Percentiles rank a stretch among this genome's conserved stretches.
Conservation (phyloP, 2,113 vertebrate genomes). For the Engystomops pustulosus region DNA sequence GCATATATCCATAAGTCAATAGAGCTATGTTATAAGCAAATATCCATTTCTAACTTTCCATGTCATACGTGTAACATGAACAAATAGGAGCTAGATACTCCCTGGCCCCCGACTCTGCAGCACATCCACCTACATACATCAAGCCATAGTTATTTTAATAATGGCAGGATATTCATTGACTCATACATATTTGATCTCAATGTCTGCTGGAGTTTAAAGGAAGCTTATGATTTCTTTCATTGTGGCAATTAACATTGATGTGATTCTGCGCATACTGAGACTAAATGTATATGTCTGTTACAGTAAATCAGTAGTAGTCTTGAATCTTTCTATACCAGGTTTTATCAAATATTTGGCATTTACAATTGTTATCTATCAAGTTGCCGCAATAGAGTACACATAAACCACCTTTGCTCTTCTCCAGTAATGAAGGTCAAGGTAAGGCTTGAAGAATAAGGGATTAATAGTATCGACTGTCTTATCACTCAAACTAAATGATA, state of each 20-base stretch:
- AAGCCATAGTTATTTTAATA: conserved; percentile 2
- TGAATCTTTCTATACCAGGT: not conserved
- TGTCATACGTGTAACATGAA: not conserved
- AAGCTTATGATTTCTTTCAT: not conserved
- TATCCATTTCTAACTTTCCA: not conserved
- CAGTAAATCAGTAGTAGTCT: not conserved
- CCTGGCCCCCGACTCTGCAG: not conserved
- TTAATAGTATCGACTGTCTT: not conserved
- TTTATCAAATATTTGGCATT: not conserved
- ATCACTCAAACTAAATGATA: conserved; percentile 20
- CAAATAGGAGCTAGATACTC: not conserved
- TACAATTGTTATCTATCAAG: conserved; percentile 3
- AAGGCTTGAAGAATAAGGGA: not conserved
- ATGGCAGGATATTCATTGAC: conserved; percentile 3
- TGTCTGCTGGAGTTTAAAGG: not conserved
- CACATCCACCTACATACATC: not conserved
- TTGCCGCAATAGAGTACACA: not conserved
- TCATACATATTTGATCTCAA: not conserved
- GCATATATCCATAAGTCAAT: not conserved
- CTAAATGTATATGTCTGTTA: not conserved
- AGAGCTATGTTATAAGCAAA: not conserved
- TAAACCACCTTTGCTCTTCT: conserved; percentile 31
- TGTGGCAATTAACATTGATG: not conserved
- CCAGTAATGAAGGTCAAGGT: not conserved
- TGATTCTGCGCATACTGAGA: not conserved